Evolutionary conservation across 2,113 vertebrate genomes (phyloP).

Genomic region (Theristicus caerulescens): DNA sequence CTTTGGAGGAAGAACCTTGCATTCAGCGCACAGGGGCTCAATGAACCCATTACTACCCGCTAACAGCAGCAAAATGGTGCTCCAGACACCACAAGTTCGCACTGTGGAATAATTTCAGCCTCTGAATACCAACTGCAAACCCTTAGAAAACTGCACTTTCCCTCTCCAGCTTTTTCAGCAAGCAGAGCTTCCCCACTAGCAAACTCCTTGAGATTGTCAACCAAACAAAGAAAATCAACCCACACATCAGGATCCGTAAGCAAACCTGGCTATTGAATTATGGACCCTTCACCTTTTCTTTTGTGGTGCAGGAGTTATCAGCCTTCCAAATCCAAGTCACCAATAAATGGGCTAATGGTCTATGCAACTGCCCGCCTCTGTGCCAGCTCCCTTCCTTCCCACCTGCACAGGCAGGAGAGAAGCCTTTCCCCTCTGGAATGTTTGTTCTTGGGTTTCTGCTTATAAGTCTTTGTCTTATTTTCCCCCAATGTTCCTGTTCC

Average conservation of each 20-base stretch:
- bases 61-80: background rate
- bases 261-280: background rate
- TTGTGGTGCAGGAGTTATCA: background rate
- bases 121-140: background rate
- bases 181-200: background rate
- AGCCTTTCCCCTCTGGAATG: background rate
- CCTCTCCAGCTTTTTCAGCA: background rate
- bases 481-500: background rate
- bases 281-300: background rate
- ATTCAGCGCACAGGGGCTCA: background rate
- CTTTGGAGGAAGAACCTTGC: background rate
- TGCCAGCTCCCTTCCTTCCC: background rate
- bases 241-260: background rate
- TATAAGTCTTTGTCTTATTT: background rate
- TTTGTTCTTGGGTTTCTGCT: background rate
- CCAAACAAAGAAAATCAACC: background rate
- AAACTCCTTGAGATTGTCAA: background rate
- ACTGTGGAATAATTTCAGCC: background rate
- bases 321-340: background rate
- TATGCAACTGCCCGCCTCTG: background rate
- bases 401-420: background rate
- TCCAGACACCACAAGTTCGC: background rate
- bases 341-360: background rate
- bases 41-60: background rate
- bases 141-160: background rate